Evolutionary conservation across 2,888 invertebrate species (phyloP).

Genomic region (Agonopterix alstromeriana): DNA sequence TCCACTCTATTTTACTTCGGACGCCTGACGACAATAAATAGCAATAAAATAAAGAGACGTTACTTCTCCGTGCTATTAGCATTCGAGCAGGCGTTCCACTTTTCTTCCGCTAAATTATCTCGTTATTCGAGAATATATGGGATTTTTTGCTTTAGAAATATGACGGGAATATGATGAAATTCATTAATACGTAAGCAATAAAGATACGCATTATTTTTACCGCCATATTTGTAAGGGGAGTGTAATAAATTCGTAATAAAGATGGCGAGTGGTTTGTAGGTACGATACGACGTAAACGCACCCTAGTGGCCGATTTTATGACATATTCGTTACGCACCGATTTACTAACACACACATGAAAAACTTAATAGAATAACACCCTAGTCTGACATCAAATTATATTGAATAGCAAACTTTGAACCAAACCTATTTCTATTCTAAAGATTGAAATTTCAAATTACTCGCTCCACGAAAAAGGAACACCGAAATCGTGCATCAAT

Average conservation of each 20-base stretch:
- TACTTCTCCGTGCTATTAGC: slow-evolving; percentile 24
- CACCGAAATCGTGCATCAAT: slow-evolving; percentile 3
- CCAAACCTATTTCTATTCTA: too few species aligned
- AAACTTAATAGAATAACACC: too few species aligned
- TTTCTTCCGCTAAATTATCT: slow-evolving; percentile 23
- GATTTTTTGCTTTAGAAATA: slow-evolving; percentile 9
- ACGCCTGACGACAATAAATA: slow-evolving; percentile 38
- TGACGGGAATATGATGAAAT: slow-evolving; percentile 26
- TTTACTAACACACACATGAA: slow-evolving; percentile 11
- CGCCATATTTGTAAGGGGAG: slow-evolving; percentile 28
- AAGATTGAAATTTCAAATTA: too few species aligned
- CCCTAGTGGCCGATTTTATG: slow-evolving; percentile 33
- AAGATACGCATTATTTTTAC: slow-evolving; percentile 46
- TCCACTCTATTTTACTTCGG: slow-evolving; percentile 2
- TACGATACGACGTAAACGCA: slow-evolving; percentile 34
- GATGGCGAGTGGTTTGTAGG: slow-evolving; percentile 29
- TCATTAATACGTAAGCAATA: slow-evolving; percentile 55
- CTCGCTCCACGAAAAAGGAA: background rate
- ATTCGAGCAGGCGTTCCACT: slow-evolving; percentile 32
- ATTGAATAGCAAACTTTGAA: too few species aligned
- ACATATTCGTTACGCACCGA: slow-evolving; percentile 37
- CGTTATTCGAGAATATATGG: slow-evolving; percentile 16
- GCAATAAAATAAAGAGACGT: slow-evolving; percentile 17
- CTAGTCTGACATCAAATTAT: too few species aligned
- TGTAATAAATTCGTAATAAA: slow-evolving; percentile 60